Evolutionary conservation across 2,888 invertebrate genomes (phyloP).

Genomic region (Rhogogaster chlorosoma): DNA sequence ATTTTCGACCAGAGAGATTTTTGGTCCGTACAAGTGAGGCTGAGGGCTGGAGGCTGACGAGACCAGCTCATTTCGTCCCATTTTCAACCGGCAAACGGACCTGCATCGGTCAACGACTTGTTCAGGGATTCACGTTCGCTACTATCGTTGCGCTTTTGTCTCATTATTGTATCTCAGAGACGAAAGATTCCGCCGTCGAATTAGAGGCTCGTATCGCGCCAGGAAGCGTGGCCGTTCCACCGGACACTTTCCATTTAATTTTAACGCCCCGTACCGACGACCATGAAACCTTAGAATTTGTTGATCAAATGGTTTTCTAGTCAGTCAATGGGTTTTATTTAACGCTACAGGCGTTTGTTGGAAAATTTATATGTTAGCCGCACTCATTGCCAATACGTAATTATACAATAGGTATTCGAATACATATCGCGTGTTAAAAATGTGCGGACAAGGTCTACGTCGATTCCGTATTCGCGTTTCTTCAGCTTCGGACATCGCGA

Average conservation of each 20-base stretch:
- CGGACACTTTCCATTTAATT: slow-evolving; percentile 84
- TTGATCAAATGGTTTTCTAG: background rate
- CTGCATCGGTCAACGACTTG: slow-evolving; percentile 90
- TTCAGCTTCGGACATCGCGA: background rate
- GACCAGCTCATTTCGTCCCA: slow-evolving; percentile 88
- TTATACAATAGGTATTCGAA: background rate
- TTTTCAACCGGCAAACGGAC: slow-evolving; percentile 93
- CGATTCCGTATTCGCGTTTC: background rate
- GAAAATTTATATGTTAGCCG: background rate
- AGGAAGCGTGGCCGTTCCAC: slow-evolving; percentile 88
- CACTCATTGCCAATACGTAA: background rate
- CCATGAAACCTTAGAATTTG: background rate
- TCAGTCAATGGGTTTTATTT: background rate
- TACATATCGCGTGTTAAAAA: background rate
- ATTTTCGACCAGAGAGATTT: slow-evolving; percentile 89
- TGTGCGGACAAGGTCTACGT: background rate
- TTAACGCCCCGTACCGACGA: slow-evolving; percentile 78
- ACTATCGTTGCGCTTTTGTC: slow-evolving; percentile 87
- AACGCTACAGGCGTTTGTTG: background rate
- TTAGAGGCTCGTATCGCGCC: slow-evolving; percentile 80
- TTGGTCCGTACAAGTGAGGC: slow-evolving; percentile 78
- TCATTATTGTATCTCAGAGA: slow-evolving; percentile 82
- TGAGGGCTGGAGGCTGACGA: slow-evolving; percentile 78
- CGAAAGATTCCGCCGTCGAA: slow-evolving; percentile 78
- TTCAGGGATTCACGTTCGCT: slow-evolving; percentile 88